A percentile compares a stretch with the other conserved stretches of the same genome.
These are phyloP conservation scores for Noturus placidus DNA, from an alignment of 2,113 vertebrate species.

Conservation along the genomic window DNA sequence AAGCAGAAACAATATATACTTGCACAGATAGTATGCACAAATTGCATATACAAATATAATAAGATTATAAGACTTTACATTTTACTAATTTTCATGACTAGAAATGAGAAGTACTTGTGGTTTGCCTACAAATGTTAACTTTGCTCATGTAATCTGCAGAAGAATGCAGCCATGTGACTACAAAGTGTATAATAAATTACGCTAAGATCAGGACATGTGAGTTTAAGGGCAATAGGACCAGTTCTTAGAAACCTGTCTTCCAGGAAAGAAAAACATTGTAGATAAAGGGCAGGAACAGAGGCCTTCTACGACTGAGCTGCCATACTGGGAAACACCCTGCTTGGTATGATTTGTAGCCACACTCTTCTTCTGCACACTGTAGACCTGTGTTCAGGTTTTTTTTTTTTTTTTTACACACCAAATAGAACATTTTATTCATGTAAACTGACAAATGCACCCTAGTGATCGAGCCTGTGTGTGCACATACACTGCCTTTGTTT, in stretches of 20 bases:
- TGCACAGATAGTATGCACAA: not conserved
- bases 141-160: not conserved
- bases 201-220: constrained; percentile 17
- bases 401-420: not conserved
- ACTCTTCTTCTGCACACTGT: not conserved
- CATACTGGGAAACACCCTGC: constrained; percentile 25
- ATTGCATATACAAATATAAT: not conserved
- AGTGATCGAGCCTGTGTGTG: constrained; percentile 6
- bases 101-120: not conserved
- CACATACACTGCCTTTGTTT: not conserved
- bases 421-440: not conserved
- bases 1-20: not conserved
- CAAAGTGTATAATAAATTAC: constrained; percentile 24
- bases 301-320: constrained; percentile 1
- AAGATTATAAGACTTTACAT: not conserved
- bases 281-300: constrained; percentile 19
- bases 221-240: not conserved
- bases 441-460: not conserved
- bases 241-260: constrained; percentile 24
- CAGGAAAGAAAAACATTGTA: not conserved
- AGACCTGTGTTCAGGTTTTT: not conserved
- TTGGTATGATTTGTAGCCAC: not conserved
- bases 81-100: not conserved
- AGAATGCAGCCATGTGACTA: constrained; percentile 20
- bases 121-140: not conserved